These are phyloP conservation scores for Hippocampus mohnikei DNA, from an alignment of 2,113 vertebrate species.

Conservation along the genomic window DNA sequence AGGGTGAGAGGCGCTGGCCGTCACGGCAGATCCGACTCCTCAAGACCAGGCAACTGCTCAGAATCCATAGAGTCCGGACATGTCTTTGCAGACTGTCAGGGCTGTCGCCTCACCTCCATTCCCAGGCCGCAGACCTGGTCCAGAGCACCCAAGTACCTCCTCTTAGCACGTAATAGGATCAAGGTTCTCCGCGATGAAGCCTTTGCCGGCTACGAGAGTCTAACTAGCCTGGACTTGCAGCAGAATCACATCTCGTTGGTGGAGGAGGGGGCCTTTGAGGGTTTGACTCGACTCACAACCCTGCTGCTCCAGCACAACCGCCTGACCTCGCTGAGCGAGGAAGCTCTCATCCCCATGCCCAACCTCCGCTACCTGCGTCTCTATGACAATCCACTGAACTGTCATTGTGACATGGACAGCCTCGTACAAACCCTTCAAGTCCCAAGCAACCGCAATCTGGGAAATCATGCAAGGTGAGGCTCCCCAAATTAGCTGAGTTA, in stretches of 20 bases:
- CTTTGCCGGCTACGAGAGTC: slow-evolving; percentile 52
- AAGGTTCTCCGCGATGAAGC: slow-evolving; percentile 51
- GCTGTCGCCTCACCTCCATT: slow-evolving; percentile 75
- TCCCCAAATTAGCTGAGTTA: not conserved
- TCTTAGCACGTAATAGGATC: slow-evolving; percentile 86
- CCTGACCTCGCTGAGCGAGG: slow-evolving; percentile 80
- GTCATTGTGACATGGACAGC: slow-evolving; percentile 83
- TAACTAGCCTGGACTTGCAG: slow-evolving; percentile 90
- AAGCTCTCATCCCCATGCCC: slow-evolving; percentile 81
- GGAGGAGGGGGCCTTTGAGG: slow-evolving; percentile 81
- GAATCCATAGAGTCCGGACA: slow-evolving; percentile 79
- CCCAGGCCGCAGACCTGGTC: slow-evolving; percentile 74
- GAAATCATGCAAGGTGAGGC: slow-evolving; percentile 81
- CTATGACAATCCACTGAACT: slow-evolving; percentile 91
- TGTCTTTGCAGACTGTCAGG: slow-evolving; percentile 87
- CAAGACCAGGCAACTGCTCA: slow-evolving; percentile 74
- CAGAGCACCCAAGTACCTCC: slow-evolving; percentile 82
- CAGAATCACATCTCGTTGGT: slow-evolving; percentile 88
- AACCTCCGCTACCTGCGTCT: slow-evolving; percentile 84
- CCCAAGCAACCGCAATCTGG: slow-evolving; percentile 87
- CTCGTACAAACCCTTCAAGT: slow-evolving; percentile 87
- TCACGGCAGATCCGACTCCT: slow-evolving; percentile 56
- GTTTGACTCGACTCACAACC: slow-evolving; percentile 82
- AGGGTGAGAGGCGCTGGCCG: slow-evolving; percentile 52
- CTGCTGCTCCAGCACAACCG: slow-evolving; percentile 92